Conservation (phyloP, 1,140 invertebrate species). For the Pseudomyrmex gracilis region DNA sequence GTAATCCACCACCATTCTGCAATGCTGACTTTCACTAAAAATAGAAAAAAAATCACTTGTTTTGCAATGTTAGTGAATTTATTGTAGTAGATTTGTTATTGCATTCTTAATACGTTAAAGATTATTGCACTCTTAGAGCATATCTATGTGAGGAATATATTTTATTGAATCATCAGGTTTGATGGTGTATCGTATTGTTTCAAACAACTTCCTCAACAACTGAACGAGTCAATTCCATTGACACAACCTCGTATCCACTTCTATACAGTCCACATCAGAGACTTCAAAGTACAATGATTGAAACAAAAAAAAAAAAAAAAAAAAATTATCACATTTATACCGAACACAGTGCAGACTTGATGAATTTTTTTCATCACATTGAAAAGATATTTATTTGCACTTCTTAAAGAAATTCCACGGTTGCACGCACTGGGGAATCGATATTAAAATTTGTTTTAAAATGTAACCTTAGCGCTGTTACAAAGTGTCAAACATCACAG, state of each 20-base stretch:
- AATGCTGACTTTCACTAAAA: slow-evolving; percentile 81
- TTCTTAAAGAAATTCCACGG: background rate
- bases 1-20: slow-evolving; percentile 85
- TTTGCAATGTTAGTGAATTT: background rate
- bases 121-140: slow-evolving; percentile 2
- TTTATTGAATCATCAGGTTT: background rate
- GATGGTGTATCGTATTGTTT: background rate
- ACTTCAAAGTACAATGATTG: no score
- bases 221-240: background rate
- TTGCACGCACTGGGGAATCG: no score
- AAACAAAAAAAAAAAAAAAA: no score
- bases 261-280: no score
- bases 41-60: background rate
- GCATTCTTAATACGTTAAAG: background rate
- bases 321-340: background rate
- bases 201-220: no score
- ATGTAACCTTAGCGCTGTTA: slow-evolving; percentile 34
- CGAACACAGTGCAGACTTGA: background rate
- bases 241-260: background rate
- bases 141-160: background rate
- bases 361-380: background rate
- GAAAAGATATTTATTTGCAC: background rate
- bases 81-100: background rate
- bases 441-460: no score
- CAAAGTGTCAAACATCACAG: slow-evolving; percentile 14